phyloP scores from a whole-genome alignment of 2,797 vertebrate species.

The Enteromius trimaculatus region DNA sequence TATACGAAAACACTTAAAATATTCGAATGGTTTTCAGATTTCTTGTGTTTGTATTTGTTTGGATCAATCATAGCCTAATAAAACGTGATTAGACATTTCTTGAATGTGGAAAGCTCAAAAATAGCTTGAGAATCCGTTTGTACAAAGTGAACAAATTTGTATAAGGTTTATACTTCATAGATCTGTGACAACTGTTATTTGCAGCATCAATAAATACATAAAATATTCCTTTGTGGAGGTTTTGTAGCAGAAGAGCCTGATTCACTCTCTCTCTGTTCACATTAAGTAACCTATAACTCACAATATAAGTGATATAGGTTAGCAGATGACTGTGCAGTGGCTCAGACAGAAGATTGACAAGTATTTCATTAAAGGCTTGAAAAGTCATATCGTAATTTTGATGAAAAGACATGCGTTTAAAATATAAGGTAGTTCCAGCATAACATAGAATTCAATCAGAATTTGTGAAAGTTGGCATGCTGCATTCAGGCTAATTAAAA shows the following conservation, averaged over 20 bases:
- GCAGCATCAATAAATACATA: constrained; percentile 25
- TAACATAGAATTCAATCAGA: background rate
- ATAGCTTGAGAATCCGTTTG: background rate
- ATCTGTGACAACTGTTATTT: constrained; percentile 36
- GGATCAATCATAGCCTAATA: constrained; percentile 34
- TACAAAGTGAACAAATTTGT: constrained; percentile 22
- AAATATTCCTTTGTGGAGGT: background rate
- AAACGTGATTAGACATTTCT: constrained; percentile 26
- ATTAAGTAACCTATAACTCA: no score
- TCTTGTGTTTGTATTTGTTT: constrained; percentile 53
- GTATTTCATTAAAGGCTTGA: background rate
- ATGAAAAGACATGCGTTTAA: background rate
- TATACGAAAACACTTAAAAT: constrained; percentile 37
- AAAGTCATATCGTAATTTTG: background rate
- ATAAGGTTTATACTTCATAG: constrained; percentile 33
- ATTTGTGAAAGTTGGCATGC: background rate
- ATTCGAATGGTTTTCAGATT: constrained; percentile 45
- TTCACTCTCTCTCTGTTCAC: background rate
- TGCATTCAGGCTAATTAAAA: background rate
- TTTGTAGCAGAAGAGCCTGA: background rate
- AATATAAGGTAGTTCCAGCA: background rate
- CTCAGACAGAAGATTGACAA: background rate
- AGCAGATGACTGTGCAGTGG: background rate
- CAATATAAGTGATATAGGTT: background rate
- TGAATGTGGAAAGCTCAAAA: constrained; percentile 16